A percentile compares a stretch with the other conserved stretches of the same genome.
phyloP scores from a whole-genome alignment of 2,113 vertebrate genomes.

The Myotis yumanensis region DNA sequence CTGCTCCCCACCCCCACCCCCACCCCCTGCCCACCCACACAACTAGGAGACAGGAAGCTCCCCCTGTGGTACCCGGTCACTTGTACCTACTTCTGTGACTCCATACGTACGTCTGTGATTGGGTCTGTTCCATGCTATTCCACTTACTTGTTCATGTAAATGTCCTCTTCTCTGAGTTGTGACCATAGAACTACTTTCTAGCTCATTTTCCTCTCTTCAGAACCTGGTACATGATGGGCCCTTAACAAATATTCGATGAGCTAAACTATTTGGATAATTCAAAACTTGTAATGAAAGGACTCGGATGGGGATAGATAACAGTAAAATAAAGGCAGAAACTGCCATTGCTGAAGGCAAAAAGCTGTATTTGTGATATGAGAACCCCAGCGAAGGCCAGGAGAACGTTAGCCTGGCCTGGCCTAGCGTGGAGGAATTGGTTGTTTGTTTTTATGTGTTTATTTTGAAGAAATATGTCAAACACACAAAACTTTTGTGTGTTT shows the following conservation, averaged over 20 bases:
- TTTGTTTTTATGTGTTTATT: background rate
- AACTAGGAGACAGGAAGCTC: fast-evolving
- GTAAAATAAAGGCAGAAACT: background rate
- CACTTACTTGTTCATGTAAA: background rate
- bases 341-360: background rate
- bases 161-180: background rate
- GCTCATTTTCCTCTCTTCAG: background rate
- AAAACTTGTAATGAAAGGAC: background rate
- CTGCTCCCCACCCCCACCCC: background rate
- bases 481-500: background rate
- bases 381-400: background rate
- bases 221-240: too few relatives aligned
- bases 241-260: background rate
- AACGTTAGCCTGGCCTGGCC: background rate
- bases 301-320: background rate
- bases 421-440: background rate
- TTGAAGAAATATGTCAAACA: background rate
- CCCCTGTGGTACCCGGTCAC: fast-evolving
- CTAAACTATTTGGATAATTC: background rate
- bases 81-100: background rate
- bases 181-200: background rate
- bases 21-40: too few relatives aligned
- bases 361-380: background rate
- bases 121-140: too few relatives aligned
- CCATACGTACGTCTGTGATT: background rate